A percentile compares a stretch with the other conserved stretches of the same genome.
These are phyloP conservation scores for Diprion similis DNA, from an alignment of 1,140 invertebrate genomes.

Conservation along the genomic window DNA sequence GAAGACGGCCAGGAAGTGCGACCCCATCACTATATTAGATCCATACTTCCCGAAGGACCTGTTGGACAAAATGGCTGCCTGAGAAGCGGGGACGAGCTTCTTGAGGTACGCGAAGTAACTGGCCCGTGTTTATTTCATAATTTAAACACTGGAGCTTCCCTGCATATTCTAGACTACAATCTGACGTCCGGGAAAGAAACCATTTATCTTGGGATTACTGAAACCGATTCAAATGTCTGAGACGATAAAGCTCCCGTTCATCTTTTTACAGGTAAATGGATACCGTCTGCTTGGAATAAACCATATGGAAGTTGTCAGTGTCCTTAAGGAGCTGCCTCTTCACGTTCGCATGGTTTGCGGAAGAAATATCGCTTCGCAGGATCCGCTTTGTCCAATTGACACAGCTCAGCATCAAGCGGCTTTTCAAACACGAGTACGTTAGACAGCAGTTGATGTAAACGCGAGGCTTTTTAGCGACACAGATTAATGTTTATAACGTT, in stretches of 20 bases:
- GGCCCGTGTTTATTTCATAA: background rate
- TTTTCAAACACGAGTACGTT: conserved; percentile 73
- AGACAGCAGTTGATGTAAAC: background rate
- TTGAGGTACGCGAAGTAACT: conserved; percentile 62
- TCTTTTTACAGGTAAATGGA: conserved; percentile 85
- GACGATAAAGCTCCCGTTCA: conserved; percentile 12
- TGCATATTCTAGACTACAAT: too few relatives aligned
- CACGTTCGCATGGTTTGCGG: conserved; percentile 95
- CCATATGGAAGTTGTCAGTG: conserved; percentile 94
- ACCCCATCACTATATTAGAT: conserved; percentile 93
- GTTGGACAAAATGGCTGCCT: conserved; percentile 83
- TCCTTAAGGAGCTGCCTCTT: conserved; percentile 93
- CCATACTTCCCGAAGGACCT: conserved; percentile 92
- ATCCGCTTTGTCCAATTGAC: conserved; percentile 66
- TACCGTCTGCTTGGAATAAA: conserved; percentile 94
- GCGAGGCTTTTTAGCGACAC: too few relatives aligned
- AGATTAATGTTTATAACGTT: background rate
- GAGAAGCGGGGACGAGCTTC: conserved; percentile 69
- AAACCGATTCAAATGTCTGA: too few relatives aligned
- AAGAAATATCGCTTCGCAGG: conserved; percentile 62
- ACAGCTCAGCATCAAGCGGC: conserved; percentile 70
- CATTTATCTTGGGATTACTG: too few relatives aligned
- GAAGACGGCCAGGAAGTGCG: conserved; percentile 90
- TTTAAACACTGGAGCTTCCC: too few relatives aligned
- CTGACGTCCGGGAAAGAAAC: too few relatives aligned